These are phyloP conservation scores for Aleiodes alternator DNA, from an alignment of 2,888 invertebrate species.

Conservation along the genomic window DNA sequence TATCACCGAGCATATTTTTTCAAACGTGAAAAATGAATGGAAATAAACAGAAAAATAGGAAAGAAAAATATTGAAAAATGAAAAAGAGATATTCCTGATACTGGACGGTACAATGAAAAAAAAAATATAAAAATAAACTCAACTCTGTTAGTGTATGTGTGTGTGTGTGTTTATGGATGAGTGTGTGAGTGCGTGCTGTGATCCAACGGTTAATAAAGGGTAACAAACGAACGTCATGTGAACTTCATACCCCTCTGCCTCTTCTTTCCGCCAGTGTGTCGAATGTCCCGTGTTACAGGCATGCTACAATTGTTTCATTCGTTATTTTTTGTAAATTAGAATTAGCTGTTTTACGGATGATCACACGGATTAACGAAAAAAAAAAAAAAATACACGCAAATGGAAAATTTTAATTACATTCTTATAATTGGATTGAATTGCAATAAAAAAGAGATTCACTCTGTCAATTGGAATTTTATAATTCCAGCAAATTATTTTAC, in stretches of 20 bases:
- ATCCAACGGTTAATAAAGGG: constrained; percentile 68
- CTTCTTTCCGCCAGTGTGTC: not conserved
- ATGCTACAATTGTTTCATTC: constrained; percentile 75
- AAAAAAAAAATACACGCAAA: not conserved
- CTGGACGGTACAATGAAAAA: constrained; percentile 4
- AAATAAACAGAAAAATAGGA: constrained; percentile 49
- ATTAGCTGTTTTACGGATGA: constrained; percentile 30
- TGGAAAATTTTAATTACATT: no score
- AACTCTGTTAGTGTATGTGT: constrained; percentile 50
- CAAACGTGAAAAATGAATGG: constrained; percentile 71
- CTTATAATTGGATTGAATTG: no score
- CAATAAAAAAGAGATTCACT: no score
- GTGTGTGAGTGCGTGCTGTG: constrained; percentile 58
- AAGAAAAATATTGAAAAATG: constrained; percentile 33
- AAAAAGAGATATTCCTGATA: not conserved
- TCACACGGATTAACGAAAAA: constrained; percentile 3
- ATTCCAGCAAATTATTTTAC: no score
- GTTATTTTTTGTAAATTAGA: constrained; percentile 76
- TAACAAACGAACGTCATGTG: constrained; percentile 68
- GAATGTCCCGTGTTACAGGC: constrained; percentile 15
- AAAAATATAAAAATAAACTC: constrained; percentile 65
- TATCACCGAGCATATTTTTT: constrained; percentile 74
- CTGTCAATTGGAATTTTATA: constrained; percentile 7
- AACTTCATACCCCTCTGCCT: constrained; percentile 46
- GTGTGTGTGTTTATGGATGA: constrained; percentile 48